phyloP scores from a whole-genome alignment of 2,113 vertebrate species.

The Lepidothrix coronata region DNA sequence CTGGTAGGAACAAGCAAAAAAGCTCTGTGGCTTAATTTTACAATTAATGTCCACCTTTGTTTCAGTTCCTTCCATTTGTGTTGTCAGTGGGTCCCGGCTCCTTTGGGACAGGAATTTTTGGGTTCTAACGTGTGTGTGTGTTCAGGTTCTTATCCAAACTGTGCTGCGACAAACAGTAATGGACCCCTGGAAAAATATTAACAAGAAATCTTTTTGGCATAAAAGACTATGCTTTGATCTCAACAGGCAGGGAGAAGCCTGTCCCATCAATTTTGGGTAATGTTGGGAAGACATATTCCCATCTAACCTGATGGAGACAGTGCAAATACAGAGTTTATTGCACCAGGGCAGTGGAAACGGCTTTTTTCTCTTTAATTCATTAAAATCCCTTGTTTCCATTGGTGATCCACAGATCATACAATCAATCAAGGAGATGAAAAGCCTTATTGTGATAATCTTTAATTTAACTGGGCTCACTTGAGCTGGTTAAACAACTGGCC shows the following conservation, averaged over 20 bases:
- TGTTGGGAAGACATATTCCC: background rate
- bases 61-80: background rate
- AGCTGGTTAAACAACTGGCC: background rate
- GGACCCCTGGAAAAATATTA: background rate
- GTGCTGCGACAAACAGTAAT: background rate
- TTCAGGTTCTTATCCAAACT: background rate
- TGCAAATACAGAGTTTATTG: background rate
- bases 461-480: background rate
- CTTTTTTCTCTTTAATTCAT: background rate
- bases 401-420: background rate
- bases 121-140: fast-evolving
- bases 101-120: background rate
- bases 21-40: background rate
- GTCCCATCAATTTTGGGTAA: background rate
- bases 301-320: background rate
- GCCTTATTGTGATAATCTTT: background rate
- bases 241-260: background rate
- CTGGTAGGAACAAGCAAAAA: background rate
- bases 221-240: background rate
- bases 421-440: background rate
- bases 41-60: background rate
- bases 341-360: background rate
- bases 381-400: background rate
- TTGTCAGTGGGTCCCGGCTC: background rate
- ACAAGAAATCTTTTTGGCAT: background rate